phyloP scores from a whole-genome alignment of 2,113 vertebrate genomes.

The Leucoraja erinaceus region DNA sequence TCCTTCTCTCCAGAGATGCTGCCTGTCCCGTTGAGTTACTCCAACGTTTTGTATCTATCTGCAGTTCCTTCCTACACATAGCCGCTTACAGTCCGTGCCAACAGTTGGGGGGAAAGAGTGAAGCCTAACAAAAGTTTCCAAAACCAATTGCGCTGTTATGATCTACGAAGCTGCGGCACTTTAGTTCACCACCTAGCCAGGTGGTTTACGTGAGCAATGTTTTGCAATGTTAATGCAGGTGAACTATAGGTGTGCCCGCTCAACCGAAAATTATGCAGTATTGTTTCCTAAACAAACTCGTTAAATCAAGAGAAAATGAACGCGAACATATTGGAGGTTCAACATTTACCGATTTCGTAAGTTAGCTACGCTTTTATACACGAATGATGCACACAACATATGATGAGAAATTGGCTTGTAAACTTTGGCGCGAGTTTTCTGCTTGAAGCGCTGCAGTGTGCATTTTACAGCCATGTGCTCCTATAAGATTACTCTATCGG shows the following conservation, averaged over 20 bases:
- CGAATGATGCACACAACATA: not conserved
- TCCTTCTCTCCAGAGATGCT: too few relatives aligned
- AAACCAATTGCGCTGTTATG: too few relatives aligned
- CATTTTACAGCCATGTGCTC: not conserved
- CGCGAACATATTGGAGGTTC: not conserved
- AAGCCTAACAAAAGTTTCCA: not conserved
- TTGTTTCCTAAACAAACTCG: not conserved
- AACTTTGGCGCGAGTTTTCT: not conserved
- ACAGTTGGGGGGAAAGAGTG: not conserved
- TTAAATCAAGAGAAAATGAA: not conserved
- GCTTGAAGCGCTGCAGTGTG: not conserved
- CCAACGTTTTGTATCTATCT: too few relatives aligned
- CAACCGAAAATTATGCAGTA: not conserved
- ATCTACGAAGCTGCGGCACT: too few relatives aligned
- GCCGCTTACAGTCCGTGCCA: not conserved
- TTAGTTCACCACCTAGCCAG: too few relatives aligned
- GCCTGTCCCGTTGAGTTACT: too few relatives aligned
- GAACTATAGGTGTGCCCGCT: too few relatives aligned
- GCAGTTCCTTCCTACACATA: too few relatives aligned
- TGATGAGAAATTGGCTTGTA: not conserved
- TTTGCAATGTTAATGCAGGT: too few relatives aligned
- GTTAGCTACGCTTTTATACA: not conserved
- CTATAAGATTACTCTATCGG: not conserved
- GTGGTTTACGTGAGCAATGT: too few relatives aligned
- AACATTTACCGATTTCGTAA: not conserved